Base-by-base conservation (phyloP, 2,888 invertebrate genomes). In the Cybosia mesomella region DNA sequence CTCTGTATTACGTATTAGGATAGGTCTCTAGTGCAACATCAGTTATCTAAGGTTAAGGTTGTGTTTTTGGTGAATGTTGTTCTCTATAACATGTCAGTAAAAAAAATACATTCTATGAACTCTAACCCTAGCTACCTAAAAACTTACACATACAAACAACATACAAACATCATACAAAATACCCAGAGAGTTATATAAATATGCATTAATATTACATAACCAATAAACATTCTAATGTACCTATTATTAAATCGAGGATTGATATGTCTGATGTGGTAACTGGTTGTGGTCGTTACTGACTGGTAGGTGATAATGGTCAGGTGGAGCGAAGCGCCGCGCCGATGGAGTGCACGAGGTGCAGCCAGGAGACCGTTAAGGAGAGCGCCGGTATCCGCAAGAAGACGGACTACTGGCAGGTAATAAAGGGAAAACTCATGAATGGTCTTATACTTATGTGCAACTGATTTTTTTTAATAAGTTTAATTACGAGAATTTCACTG, bases 331-430 rank as follows among this genome's bases (percentile, higher is more conserved):
- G 93, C 94, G 62, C 94, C 94, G 54, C 89, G 95, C 13, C 85
- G 95, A 18, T 94, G 95, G 93, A 95, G 95, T 73, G 95, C 95
- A 15, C 86, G 95, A 9, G 95, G 95, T 1, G 92, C 94, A 3
- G 72, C 90, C 2, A 86, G 94, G 10, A 86, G 96, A 71, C 95
- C 95, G 36, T 89, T 95, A 24, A 89, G 96, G 70, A 93, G 96
- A 77, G 87, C 93, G 72, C 96, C 96, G 28, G 91, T 96, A 67
- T 95, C 95, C 72, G 96, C 93, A 64, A 88, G 96, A 64, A 92
- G 96, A 86, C 92, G 96, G 82, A 96, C 96, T 63, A 96, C 96
- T 76, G 96, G 96, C 92, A 96, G 96, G 96, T 96, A 95, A 61
- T 60, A 64, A 63, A 21, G 32, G 13, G 28, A 36, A 18, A 18